Conservation (phyloP, 1,140 invertebrate species). For the Anthonomus grandis region DNA sequence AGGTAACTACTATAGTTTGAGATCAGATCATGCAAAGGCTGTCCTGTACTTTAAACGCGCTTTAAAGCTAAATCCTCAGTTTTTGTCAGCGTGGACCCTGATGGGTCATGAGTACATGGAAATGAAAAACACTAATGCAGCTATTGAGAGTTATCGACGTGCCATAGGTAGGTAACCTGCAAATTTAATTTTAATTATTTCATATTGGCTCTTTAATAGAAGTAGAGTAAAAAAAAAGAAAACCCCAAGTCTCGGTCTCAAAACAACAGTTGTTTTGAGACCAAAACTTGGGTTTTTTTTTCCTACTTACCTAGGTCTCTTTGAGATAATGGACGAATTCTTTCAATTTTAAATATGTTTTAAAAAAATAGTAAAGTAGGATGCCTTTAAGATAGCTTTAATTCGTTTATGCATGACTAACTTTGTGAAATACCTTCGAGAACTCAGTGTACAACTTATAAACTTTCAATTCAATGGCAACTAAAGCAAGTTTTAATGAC, state of each 20-base stretch:
- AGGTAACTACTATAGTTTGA: constrained; percentile 98
- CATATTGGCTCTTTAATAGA: neutral
- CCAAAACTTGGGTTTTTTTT: neutral
- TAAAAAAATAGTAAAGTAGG: too few relatives aligned
- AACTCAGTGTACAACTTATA: too few relatives aligned
- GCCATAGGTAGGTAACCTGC: constrained; percentile 74
- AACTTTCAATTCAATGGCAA: too few relatives aligned
- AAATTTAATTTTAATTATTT: neutral
- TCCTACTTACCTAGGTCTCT: too few relatives aligned
- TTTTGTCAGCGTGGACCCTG: constrained; percentile 93
- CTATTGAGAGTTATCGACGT: constrained; percentile 95
- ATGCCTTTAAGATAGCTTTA: too few relatives aligned
- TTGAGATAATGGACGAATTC: too few relatives aligned
- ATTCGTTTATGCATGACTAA: too few relatives aligned
- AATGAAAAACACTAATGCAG: constrained; percentile 96
- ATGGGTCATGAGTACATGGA: constrained; percentile 99
- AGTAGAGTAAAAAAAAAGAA: neutral
- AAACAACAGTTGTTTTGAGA: too few relatives aligned
- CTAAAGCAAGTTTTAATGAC: too few relatives aligned
- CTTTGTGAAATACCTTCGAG: too few relatives aligned
- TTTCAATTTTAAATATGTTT: too few relatives aligned
- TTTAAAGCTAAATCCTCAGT: constrained; percentile 90
- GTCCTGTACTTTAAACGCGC: constrained; percentile 95
- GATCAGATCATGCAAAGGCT: constrained; percentile 94
- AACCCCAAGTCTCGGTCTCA: too few relatives aligned